phyloP scores from a whole-genome alignment of 1,140 invertebrate genomes.

The Calliopsis andreniformis region DNA sequence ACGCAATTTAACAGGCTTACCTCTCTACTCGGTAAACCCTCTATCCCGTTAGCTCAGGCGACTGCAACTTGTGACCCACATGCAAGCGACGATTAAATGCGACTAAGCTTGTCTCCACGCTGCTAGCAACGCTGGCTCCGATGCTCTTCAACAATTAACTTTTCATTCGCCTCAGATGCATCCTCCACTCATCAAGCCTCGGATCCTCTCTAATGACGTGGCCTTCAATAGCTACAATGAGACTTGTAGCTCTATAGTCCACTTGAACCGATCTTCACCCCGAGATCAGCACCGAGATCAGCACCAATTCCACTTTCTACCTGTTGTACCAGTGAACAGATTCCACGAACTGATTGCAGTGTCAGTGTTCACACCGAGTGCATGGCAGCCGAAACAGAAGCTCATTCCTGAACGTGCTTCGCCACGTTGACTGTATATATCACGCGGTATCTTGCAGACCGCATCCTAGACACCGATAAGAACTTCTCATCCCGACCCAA shows the following conservation, averaged over 20 bases:
- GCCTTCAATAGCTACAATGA: too few relatives aligned
- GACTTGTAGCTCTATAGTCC: neutral
- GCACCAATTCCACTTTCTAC: constrained; percentile 26
- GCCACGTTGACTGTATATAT: neutral
- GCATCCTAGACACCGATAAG: neutral
- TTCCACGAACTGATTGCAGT: neutral
- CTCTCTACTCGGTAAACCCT: constrained; percentile 75
- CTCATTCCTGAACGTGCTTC: constrained; percentile 11
- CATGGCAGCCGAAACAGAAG: neutral
- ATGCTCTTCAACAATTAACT: constrained; percentile 33
- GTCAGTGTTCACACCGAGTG: neutral
- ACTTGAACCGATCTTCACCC: neutral
- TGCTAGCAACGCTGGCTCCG: neutral
- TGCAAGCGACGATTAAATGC: constrained; percentile 77
- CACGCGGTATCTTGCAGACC: neutral
- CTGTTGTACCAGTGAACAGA: constrained; percentile 19
- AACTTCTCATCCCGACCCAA: neutral
- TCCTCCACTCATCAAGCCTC: neutral
- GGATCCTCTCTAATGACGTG: neutral
- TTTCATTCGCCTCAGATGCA: constrained; percentile 5
- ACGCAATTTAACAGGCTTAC: constrained; percentile 75
- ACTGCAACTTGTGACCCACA: constrained; percentile 80
- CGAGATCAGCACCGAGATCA: neutral
- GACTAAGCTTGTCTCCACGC: constrained; percentile 58
- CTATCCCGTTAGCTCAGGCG: constrained; percentile 76